phyloP scores from a whole-genome alignment of 1,140 invertebrate genomes.

The Thaumetopoea pityocampa region DNA sequence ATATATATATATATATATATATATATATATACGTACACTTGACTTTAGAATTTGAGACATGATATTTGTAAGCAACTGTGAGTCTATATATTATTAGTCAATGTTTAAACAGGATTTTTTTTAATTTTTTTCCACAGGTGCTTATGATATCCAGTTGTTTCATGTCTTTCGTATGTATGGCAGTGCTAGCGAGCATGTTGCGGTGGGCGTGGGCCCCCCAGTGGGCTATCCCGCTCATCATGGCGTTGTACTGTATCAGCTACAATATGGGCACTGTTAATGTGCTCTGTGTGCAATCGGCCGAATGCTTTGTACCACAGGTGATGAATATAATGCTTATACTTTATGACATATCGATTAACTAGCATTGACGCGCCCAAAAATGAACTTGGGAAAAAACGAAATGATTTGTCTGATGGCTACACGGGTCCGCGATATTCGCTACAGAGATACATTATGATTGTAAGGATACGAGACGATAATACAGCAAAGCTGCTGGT shows the following conservation, averaged over 20 bases:
- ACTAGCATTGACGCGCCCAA: background rate
- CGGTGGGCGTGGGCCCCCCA: slow-evolving; percentile 17
- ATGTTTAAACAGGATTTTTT: background rate
- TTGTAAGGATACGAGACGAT: too few species aligned
- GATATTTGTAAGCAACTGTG: too few species aligned
- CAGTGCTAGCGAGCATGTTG: slow-evolving; percentile 3
- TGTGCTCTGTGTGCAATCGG: slow-evolving; percentile 14
- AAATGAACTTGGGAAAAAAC: too few species aligned
- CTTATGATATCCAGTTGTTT: slow-evolving; percentile 15
- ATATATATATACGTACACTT: too few species aligned
- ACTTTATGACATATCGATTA: background rate
- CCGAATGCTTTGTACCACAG: slow-evolving; percentile 23
- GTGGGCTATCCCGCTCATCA: slow-evolving; percentile 13
- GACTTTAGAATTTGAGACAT: too few species aligned
- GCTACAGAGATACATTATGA: too few species aligned
- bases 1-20: too few species aligned
- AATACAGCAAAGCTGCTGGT: too few species aligned
- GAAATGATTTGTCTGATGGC: too few species aligned
- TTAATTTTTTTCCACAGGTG: slow-evolving; percentile 6
- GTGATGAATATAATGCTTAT: slow-evolving; percentile 6
- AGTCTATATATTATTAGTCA: too few species aligned
- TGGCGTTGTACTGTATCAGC: slow-evolving; percentile 10
- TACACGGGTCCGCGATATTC: too few species aligned
- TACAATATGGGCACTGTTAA: slow-evolving; percentile 14
- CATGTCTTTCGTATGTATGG: slow-evolving; percentile 5